Evolutionary conservation across 2,797 vertebrate species (phyloP).

Genomic region (Epinephelus malabaricus): DNA sequence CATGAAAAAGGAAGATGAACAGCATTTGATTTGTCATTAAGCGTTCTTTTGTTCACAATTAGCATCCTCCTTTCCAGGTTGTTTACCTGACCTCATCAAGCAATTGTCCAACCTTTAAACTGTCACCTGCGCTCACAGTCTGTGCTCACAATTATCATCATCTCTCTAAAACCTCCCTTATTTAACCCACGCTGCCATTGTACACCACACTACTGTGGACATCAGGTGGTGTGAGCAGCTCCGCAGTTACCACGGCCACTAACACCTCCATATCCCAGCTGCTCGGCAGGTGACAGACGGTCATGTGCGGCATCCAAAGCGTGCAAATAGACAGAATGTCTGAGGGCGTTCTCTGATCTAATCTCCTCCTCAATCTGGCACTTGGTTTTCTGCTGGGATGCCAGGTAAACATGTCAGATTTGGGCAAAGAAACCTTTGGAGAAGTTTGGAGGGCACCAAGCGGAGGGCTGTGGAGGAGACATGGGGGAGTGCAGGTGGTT

Average conservation of each 20-base stretch:
- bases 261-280: conserved; percentile 29
- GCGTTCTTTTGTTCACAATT: background rate
- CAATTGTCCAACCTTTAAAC: conserved; percentile 9
- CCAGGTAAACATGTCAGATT: conserved; percentile 41
- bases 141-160: background rate
- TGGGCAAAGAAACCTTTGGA: conserved; percentile 26
- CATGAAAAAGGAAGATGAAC: background rate
- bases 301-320: background rate
- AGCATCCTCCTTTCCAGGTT: background rate
- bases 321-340: conserved; percentile 40
- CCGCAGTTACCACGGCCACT: conserved; percentile 1
- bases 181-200: background rate
- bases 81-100: background rate
- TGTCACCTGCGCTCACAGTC: conserved; percentile 2
- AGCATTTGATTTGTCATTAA: background rate
- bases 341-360: conserved; percentile 42
- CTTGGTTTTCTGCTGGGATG: conserved; percentile 38
- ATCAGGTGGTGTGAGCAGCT: conserved; percentile 38
- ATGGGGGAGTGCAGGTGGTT: background rate
- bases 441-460: background rate
- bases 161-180: background rate
- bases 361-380: conserved; percentile 62
- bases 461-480: background rate
- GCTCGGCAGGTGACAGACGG: conserved; percentile 54
- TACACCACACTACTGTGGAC: background rate